Base-by-base conservation (phyloP, 2,888 invertebrate genomes). In the Diachrysia chrysitis region DNA sequence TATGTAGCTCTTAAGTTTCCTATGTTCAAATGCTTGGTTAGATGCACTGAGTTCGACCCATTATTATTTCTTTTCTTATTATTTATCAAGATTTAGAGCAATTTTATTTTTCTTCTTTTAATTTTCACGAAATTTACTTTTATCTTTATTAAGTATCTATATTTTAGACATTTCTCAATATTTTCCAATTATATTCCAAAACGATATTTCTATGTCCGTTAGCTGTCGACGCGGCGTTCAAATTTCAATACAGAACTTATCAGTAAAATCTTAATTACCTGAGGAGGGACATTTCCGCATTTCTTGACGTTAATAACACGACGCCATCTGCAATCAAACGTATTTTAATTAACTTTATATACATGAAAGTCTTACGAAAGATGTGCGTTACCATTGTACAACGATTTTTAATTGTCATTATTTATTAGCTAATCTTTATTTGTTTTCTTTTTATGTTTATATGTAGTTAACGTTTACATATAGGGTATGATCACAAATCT, bases 251-350 rank as follows among this genome's bases (percentile, higher is more conserved):
- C 37, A 29, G 59, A 59, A 62, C 32, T 63, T 76, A 76, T 76
- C 77, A 42, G 0, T 12, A 10, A 51, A 60, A 79, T 82, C 60
- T 73, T 82, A 81, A 82, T 74, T 58, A 61, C 29, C 60, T 57
- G 35, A 55, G 58, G 35, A 55, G 58, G 48, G 60, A 66, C 66
- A 69, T 64, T 74, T 79, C 82, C 81, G 81, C 78, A 69, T 82
- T 62, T 57, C 21, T 54, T 60, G 29, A 64, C 63, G 63, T 65
- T 67, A 61, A 63, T 63, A 72, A 57, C 71, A 67, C 54, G 58
- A 71, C 57, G 66, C 72, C 71, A 73, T 71, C 79, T 77, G 79
- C 51, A 70, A 66, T 81, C 78, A 81, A 81, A 82, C 58, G 63
- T 69, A 35, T 53, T 78, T 70, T 80, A 78, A 82, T 81, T 81